Percentiles rank a stretch among this genome's conserved stretches.
These are phyloP conservation scores for Scaptomyza tumidula DNA, from an alignment of 2,888 invertebrate species.

Conservation along the genomic window DNA sequence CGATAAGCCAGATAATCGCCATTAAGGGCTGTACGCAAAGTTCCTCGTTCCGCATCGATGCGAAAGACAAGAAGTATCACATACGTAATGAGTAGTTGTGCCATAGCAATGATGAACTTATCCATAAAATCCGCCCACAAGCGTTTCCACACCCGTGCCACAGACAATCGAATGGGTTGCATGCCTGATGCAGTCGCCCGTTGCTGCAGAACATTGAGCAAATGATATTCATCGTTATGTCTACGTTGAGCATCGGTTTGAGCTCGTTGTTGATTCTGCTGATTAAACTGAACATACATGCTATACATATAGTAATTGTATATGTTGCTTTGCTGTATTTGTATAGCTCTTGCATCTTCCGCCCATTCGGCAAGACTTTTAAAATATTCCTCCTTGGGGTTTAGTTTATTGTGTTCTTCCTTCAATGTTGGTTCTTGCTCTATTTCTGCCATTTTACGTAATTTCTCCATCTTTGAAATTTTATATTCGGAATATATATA, in stretches of 20 bases:
- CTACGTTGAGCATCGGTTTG: neutral
- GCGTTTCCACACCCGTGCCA: neutral
- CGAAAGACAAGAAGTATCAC: neutral
- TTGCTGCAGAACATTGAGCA: neutral
- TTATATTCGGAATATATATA: neutral
- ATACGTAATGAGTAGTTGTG: neutral
- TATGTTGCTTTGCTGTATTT: neutral
- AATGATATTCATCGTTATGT: too few relatives aligned
- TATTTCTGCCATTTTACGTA: neutral
- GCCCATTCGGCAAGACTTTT: too few relatives aligned
- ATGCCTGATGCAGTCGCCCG: too few relatives aligned
- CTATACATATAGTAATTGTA: neutral
- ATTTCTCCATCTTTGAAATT: neutral
- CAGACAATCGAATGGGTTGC: neutral
- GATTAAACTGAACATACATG: neutral
- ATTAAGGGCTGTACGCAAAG: neutral
- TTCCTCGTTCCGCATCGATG: neutral
- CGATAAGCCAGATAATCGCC: neutral
- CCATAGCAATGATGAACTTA: neutral
- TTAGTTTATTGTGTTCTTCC: neutral
- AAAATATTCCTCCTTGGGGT: neutral
- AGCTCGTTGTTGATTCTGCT: neutral
- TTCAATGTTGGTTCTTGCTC: neutral
- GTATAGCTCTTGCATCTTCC: too few relatives aligned
- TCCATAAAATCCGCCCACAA: neutral